Evolutionary conservation across 2,888 invertebrate species (phyloP).

Genomic region (Autographa gamma): DNA sequence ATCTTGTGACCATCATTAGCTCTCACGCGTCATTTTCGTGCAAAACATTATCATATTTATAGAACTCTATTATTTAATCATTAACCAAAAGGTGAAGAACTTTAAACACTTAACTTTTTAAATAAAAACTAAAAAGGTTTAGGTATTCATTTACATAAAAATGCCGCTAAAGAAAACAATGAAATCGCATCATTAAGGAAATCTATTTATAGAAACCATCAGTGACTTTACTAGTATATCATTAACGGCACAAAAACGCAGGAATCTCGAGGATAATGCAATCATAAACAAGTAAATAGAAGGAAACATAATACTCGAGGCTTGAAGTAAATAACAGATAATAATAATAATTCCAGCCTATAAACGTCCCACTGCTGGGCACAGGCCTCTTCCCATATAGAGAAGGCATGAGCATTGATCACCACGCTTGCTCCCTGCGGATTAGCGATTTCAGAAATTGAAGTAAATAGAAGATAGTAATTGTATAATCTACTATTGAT

Average conservation of each 20-base stretch:
- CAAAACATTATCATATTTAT: slow-evolving; percentile 12
- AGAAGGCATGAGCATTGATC: too few species aligned
- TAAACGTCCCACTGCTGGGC: too few species aligned
- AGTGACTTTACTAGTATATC: neutral
- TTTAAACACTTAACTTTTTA: slow-evolving; percentile 34
- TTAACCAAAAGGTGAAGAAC: slow-evolving; percentile 30
- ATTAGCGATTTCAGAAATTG: too few species aligned
- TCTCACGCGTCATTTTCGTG: slow-evolving; percentile 19
- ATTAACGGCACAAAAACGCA: neutral
- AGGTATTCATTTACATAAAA: neutral
- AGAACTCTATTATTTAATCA: slow-evolving; percentile 40
- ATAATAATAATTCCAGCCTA: too few species aligned
- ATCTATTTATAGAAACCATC: neutral
- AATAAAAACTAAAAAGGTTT: neutral
- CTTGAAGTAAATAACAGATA: neutral
- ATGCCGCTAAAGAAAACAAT: too few species aligned
- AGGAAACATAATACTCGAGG: neutral
- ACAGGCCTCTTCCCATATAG: too few species aligned
- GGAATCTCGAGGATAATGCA: too few species aligned
- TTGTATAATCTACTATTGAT: neutral
- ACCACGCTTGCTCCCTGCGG: too few species aligned
- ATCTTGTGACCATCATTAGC: slow-evolving; percentile 24
- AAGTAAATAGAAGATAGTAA: neutral
- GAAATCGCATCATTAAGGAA: too few species aligned
- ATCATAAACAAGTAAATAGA: neutral